Evolutionary conservation across 2,888 invertebrate genomes (phyloP).

Genomic region (Chalcosyrphus nemorum): DNA sequence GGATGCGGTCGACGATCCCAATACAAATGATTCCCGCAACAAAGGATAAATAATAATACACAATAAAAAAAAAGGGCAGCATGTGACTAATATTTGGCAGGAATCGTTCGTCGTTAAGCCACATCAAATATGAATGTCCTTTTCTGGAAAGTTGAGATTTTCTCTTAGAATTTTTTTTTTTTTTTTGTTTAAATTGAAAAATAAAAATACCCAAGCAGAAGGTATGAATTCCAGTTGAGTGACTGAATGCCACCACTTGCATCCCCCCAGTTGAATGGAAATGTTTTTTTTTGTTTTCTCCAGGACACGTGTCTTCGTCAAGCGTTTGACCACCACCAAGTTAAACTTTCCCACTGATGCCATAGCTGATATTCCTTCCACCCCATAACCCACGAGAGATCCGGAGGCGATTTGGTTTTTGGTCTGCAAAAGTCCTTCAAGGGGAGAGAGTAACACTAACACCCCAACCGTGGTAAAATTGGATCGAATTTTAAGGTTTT

Average conservation of each 20-base stretch:
- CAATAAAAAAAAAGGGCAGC: slow-evolving; percentile 58
- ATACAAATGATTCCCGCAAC: slow-evolving; percentile 69
- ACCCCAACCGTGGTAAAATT: slow-evolving; percentile 44
- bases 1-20: slow-evolving; percentile 60
- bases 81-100: slow-evolving; percentile 69
- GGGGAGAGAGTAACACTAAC: slow-evolving; percentile 32
- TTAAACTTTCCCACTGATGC: slow-evolving; percentile 43
- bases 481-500: slow-evolving; percentile 63
- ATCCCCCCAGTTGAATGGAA: slow-evolving; percentile 18
- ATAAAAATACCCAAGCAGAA: slow-evolving; percentile 68
- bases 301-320: slow-evolving; percentile 67
- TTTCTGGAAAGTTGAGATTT: slow-evolving; percentile 44
- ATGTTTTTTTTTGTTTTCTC: slow-evolving; percentile 23
- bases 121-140: slow-evolving; percentile 71
- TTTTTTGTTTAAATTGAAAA: slow-evolving; percentile 67
- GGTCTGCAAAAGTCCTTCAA: background rate
- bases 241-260: slow-evolving; percentile 52
- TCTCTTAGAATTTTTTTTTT: slow-evolving; percentile 39
- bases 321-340: slow-evolving; percentile 67
- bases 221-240: slow-evolving; percentile 67
- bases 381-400: slow-evolving; percentile 67
- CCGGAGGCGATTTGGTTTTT: slow-evolving; percentile 48
- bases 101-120: slow-evolving; percentile 70
- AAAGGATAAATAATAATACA: slow-evolving; percentile 67
- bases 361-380: slow-evolving; percentile 56